These are phyloP conservation scores for Alectura lathami DNA, from an alignment of 2,113 vertebrate genomes.

Conservation along the genomic window DNA sequence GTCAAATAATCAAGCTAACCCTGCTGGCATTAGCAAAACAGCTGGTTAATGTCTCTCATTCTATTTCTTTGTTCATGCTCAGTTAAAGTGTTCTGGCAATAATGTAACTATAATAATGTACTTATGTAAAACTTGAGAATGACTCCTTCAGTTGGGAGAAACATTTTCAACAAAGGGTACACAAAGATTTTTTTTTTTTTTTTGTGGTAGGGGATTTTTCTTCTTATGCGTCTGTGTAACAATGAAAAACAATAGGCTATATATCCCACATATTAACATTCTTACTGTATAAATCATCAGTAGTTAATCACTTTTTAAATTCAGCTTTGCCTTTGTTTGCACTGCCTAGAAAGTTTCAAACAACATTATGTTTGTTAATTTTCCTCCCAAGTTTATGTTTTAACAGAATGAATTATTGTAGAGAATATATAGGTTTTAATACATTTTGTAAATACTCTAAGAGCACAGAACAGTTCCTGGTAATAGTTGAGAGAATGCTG, in stretches of 20 bases:
- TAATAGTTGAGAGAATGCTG: not conserved
- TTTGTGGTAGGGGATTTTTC: not conserved
- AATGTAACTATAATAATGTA: accelerated
- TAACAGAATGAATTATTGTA: not conserved
- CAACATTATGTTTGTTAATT: not conserved
- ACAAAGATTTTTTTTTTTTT: not conserved
- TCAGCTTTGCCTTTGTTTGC: not conserved
- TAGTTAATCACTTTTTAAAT: not conserved
- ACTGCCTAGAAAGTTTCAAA: not conserved
- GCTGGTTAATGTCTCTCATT: not conserved
- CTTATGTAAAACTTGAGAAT: not conserved
- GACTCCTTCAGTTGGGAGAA: not conserved
- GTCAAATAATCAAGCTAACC: not conserved
- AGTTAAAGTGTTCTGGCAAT: not conserved
- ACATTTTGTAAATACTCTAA: not conserved
- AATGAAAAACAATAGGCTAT: not conserved
- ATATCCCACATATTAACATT: not conserved
- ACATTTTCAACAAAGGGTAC: not conserved
- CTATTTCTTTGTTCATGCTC: not conserved
- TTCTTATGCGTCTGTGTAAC: not conserved
- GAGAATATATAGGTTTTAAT: not conserved
- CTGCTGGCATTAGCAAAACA: not conserved
- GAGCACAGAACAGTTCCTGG: not conserved
- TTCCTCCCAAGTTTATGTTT: not conserved
- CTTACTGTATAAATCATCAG: not conserved